phyloP scores from a whole-genome alignment of 2,888 invertebrate species.

The Chalcis sispes region DNA sequence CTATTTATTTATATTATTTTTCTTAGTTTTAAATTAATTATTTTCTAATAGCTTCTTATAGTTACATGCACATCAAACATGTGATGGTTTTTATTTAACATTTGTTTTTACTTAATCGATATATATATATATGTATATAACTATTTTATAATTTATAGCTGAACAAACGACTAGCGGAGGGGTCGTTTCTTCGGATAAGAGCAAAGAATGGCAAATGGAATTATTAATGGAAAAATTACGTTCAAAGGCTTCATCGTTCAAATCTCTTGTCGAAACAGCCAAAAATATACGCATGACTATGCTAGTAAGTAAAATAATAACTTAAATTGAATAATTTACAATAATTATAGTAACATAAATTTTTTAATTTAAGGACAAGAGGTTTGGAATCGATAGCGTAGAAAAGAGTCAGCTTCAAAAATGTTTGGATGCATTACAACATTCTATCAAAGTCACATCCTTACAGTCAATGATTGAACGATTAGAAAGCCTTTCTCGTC shows the following conservation, averaged over 20 bases:
- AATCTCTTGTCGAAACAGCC: constrained; percentile 90
- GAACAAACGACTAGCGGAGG: constrained; percentile 66
- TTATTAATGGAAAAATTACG: constrained; percentile 94
- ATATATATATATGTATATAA: not conserved
- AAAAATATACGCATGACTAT: constrained; percentile 92
- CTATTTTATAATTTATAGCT: constrained; percentile 60
- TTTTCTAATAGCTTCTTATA: not conserved
- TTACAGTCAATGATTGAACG: constrained; percentile 94
- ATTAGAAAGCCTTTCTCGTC: constrained; percentile 92
- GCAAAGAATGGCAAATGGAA: constrained; percentile 88
- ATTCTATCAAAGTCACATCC: constrained; percentile 94
- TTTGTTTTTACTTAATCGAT: too few relatives aligned
- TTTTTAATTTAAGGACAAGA: constrained; percentile 84
- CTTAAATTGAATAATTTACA: constrained; percentile 1
- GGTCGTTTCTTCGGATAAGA: constrained; percentile 77
- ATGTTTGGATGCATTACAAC: constrained; percentile 93
- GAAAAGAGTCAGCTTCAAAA: constrained; percentile 92
- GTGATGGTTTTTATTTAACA: too few relatives aligned
- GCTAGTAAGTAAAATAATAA: constrained; percentile 79
- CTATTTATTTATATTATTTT: not conserved
- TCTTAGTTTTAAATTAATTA: not conserved
- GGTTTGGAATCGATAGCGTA: constrained; percentile 90
- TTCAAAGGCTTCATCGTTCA: constrained; percentile 88
- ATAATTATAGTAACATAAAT: too few relatives aligned
- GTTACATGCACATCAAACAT: not conserved